phyloP scores from a whole-genome alignment of 1,140 invertebrate genomes.

The Caenorhabditis tropicalis region DNA sequence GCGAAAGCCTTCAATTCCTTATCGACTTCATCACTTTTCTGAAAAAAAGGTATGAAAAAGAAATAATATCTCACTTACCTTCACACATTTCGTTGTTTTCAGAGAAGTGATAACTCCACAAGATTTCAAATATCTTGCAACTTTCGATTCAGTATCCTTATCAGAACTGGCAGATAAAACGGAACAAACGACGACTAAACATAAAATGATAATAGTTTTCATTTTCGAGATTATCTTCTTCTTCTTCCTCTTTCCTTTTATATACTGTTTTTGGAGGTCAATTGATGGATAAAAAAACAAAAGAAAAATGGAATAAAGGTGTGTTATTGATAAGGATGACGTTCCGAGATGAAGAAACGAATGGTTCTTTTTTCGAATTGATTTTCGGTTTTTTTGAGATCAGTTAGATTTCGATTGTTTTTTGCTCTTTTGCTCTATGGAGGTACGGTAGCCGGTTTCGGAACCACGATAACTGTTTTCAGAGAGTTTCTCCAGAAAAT shows the following conservation, averaged over 20 bases:
- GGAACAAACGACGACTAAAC: neutral
- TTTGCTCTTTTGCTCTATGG: too few species aligned
- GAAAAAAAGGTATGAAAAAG: neutral
- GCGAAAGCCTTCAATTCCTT: constrained; percentile 22
- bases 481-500: neutral
- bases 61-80: neutral
- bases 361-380: neutral
- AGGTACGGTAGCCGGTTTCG: too few species aligned
- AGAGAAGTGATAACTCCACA: constrained; percentile 28
- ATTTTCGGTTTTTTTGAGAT: neutral
- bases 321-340: constrained; percentile 1
- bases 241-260: neutral
- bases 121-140: constrained; percentile 25
- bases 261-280: neutral
- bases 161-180: neutral
- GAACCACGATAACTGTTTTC: too few species aligned
- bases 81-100: constrained; percentile 3
- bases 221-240: neutral
- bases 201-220: constrained; percentile 31
- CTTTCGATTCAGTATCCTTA: constrained; percentile 14
- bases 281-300: neutral
- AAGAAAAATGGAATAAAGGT: neutral
- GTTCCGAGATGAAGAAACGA: neutral
- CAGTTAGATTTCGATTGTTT: too few species aligned
- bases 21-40: constrained; percentile 19